These are phyloP conservation scores for Drosophila kepulauana DNA, from an alignment of 1,140 invertebrate genomes.

Conservation along the genomic window DNA sequence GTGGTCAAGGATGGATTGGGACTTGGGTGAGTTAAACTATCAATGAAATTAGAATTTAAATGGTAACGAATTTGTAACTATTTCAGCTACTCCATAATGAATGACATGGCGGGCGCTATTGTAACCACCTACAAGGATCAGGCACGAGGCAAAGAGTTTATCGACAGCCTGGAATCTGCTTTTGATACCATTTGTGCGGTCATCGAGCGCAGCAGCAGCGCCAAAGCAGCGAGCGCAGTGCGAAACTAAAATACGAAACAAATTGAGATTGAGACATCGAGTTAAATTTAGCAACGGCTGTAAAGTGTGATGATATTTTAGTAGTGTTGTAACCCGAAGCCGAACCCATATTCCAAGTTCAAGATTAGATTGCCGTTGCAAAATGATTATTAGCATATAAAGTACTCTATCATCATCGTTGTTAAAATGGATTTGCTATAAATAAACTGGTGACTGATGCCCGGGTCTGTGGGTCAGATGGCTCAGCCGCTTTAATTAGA, in stretches of 20 bases:
- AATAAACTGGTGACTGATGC: conserved; percentile 36
- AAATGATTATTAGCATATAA: conserved; percentile 14
- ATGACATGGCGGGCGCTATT: conserved; percentile 90
- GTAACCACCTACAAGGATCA: conserved; percentile 91
- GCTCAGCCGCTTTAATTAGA: conserved; percentile 29
- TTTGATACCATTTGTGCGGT: conserved; percentile 85
- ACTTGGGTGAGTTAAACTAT: conserved; percentile 89
- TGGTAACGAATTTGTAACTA: not conserved
- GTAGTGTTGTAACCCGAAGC: conserved; percentile 26
- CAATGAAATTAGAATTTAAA: not conserved
- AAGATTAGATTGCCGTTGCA: conserved; percentile 44
- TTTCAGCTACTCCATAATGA: conserved; percentile 62
- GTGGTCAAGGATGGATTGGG: conserved; percentile 96
- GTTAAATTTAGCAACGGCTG: conserved; percentile 3
- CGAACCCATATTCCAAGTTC: conserved; percentile 48
- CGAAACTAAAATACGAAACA: conserved; percentile 9
- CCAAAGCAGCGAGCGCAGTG: conserved; percentile 1
- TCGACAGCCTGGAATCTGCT: conserved; percentile 89
- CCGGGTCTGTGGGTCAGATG: conserved; percentile 20
- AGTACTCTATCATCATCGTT: conserved; percentile 10
- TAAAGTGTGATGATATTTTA: conserved; percentile 43
- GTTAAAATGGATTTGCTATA: conserved; percentile 18
- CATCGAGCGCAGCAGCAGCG: conserved; percentile 60
- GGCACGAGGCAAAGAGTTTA: conserved; percentile 89
- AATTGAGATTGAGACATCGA: conserved; percentile 6